Conservation (phyloP, 2,888 invertebrate genomes). For the Chrysomela aeneicollis region DNA sequence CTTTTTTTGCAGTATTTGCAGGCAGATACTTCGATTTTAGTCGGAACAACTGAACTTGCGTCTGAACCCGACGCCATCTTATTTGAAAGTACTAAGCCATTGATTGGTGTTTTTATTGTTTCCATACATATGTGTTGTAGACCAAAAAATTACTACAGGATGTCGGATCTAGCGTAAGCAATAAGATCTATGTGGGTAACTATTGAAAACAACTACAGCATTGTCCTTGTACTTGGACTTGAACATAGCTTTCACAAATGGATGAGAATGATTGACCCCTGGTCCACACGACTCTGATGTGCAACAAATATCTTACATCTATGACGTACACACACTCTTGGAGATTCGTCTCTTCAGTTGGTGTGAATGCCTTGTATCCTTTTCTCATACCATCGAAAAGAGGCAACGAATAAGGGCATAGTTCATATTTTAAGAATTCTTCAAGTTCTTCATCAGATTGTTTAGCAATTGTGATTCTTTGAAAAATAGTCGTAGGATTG, state of each 20-base stretch:
- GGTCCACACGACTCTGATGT: slow-evolving; percentile 14
- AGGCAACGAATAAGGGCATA: slow-evolving; percentile 20
- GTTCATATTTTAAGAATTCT: slow-evolving; percentile 19
- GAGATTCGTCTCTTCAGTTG: slow-evolving; percentile 10
- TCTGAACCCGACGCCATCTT: neutral
- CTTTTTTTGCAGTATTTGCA: slow-evolving; percentile 17
- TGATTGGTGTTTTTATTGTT: too few species aligned
- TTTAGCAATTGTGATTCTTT: slow-evolving; percentile 22
- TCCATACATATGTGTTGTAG: too few species aligned
- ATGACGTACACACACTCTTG: slow-evolving; percentile 13
- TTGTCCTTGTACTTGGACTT: slow-evolving; percentile 13
- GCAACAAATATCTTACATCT: slow-evolving; percentile 9
- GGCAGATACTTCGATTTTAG: neutral
- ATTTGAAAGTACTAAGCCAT: too few species aligned
- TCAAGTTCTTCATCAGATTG: slow-evolving; percentile 24
- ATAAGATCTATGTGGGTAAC: slow-evolving; percentile 15
- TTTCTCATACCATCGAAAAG: slow-evolving; percentile 28
- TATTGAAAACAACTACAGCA: slow-evolving; percentile 13
- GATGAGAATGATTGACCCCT: slow-evolving; percentile 14
- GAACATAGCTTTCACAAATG: slow-evolving; percentile 8
- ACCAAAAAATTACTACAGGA: too few species aligned
- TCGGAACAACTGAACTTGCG: neutral
- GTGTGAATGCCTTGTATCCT: slow-evolving; percentile 16
- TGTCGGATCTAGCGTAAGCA: too few species aligned
- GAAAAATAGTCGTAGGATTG: slow-evolving; percentile 10